Conservation (phyloP, 1,140 invertebrate genomes). For the Gryllus bimaculatus region DNA sequence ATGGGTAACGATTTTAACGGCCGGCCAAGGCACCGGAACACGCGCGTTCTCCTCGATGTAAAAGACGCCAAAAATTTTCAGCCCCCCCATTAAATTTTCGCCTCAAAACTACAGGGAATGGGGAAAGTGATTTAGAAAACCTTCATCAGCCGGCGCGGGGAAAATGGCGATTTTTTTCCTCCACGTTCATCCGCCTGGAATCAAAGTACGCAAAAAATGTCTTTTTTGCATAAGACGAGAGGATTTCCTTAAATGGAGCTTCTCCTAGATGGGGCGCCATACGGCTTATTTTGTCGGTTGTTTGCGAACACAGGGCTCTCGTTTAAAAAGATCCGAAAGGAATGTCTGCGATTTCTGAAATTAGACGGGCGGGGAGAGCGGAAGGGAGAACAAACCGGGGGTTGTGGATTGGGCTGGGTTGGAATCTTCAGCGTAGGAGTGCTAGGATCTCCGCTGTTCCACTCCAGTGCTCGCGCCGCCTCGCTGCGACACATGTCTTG, state of each 20-base stretch:
- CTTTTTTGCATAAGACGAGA: background rate
- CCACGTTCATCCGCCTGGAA: background rate
- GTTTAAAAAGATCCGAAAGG: background rate
- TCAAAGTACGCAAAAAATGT: background rate
- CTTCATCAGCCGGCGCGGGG: background rate
- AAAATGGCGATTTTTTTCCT: background rate
- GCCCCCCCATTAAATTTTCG: background rate
- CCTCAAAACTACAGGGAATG: background rate
- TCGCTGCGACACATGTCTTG: no score
- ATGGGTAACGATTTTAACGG: no score
- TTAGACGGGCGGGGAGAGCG: no score
- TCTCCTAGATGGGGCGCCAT: background rate
- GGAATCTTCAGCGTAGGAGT: no score
- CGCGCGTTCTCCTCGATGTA: background rate
- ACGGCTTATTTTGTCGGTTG: background rate
- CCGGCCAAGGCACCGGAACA: background rate
- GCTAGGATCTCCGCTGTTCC: no score
- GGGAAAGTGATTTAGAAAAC: background rate
- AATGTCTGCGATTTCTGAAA: background rate
- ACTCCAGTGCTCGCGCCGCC: no score
- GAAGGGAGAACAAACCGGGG: no score
- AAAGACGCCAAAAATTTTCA: background rate
- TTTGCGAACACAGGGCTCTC: background rate
- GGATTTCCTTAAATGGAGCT: background rate
- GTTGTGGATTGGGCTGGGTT: no score